Percentiles rank a stretch among this genome's conserved stretches.
These are phyloP conservation scores for Cerastis rubricosa DNA, from an alignment of 2,888 invertebrate species.

Conservation along the genomic window DNA sequence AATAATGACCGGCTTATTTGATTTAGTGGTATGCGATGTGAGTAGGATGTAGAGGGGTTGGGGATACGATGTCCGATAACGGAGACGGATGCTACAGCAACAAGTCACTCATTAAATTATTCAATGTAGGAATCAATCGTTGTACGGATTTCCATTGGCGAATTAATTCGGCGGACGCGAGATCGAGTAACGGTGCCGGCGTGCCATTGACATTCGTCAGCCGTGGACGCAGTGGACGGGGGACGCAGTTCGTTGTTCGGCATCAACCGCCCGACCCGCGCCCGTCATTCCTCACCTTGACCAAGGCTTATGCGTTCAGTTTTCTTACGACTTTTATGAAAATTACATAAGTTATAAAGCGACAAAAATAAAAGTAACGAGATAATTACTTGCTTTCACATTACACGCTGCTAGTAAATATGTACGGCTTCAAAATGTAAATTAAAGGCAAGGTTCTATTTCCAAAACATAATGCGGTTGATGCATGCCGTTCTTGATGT, in stretches of 20 bases:
- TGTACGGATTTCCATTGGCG: slow-evolving; percentile 86
- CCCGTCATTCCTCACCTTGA: slow-evolving; percentile 65
- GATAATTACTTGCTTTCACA: slow-evolving; percentile 6
- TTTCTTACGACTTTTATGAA: slow-evolving; percentile 15
- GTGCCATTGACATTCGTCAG: slow-evolving; percentile 90
- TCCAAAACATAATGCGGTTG: slow-evolving; percentile 68
- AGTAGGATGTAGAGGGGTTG: slow-evolving; percentile 66
- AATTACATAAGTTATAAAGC: neutral
- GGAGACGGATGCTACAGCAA: slow-evolving; percentile 79
- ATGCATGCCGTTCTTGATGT: slow-evolving; percentile 72
- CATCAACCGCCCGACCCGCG: slow-evolving; percentile 70
- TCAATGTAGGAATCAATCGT: slow-evolving; percentile 85
- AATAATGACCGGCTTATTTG: slow-evolving; percentile 72
- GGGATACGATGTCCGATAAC: slow-evolving; percentile 84
- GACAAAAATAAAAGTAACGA: neutral
- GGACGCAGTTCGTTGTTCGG: slow-evolving; percentile 71
- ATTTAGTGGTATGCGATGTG: slow-evolving; percentile 66
- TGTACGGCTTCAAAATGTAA: slow-evolving; percentile 15
- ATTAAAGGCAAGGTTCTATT: slow-evolving; percentile 45
- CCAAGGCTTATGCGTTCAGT: slow-evolving; percentile 50
- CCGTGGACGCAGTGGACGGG: slow-evolving; percentile 73
- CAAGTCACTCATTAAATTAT: slow-evolving; percentile 86
- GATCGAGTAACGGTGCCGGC: slow-evolving; percentile 89
- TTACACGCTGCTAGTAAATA: neutral
- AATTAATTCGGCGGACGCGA: slow-evolving; percentile 89